phyloP scores from a whole-genome alignment of 2,113 vertebrate species.

The Lophochroa leadbeateri region DNA sequence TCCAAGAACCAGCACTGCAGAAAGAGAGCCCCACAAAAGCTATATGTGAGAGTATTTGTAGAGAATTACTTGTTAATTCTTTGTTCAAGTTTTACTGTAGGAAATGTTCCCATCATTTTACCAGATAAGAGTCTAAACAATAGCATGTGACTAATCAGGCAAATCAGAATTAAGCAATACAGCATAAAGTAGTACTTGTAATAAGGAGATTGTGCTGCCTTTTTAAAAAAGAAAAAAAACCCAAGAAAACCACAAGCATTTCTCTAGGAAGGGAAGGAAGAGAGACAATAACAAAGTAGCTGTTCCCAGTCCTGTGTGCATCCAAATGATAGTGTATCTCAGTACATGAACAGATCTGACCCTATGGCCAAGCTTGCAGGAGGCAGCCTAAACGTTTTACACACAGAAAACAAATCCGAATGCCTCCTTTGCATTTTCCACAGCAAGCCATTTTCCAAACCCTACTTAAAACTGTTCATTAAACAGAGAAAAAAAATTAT shows the following conservation, averaged over 20 bases:
- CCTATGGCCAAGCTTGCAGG: neutral
- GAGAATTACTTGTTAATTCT: neutral
- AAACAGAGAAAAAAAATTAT: neutral
- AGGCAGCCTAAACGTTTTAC: neutral
- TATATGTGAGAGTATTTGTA: neutral
- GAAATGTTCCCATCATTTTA: neutral
- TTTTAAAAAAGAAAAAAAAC: neutral
- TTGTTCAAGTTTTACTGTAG: neutral
- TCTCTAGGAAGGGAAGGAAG: neutral
- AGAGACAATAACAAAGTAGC: neutral
- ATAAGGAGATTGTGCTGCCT: neutral
- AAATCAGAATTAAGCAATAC: neutral
- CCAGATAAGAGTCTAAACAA: neutral
- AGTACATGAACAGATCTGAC: neutral
- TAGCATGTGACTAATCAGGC: fast-evolving
- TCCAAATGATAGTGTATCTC: neutral
- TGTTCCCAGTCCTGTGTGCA: neutral
- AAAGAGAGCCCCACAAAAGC: neutral
- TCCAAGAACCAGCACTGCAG: neutral
- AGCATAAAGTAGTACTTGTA: neutral
- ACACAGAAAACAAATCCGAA: neutral
- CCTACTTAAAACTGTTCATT: neutral
- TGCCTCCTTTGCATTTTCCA: neutral
- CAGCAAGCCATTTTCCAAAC: neutral
- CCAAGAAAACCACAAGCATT: neutral